These are phyloP conservation scores for Spondyliosoma cantharus DNA, from an alignment of 2,797 vertebrate species.

Conservation along the genomic window DNA sequence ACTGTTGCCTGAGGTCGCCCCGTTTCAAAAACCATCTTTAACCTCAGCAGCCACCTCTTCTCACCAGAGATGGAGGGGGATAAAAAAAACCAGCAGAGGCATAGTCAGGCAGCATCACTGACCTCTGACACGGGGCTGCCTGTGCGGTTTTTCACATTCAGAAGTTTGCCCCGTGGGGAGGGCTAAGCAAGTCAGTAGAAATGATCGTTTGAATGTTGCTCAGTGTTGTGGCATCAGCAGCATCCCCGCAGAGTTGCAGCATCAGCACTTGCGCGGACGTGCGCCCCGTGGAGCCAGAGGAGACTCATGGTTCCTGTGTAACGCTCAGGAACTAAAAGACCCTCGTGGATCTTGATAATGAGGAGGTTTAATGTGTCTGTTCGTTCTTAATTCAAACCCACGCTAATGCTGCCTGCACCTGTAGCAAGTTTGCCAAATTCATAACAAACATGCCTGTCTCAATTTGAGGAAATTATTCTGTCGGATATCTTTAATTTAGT, in stretches of 20 bases:
- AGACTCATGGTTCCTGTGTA: conserved; percentile 12
- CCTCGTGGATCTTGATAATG: not conserved
- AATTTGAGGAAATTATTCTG: not conserved
- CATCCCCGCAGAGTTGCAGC: conserved; percentile 55
- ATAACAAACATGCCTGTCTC: not conserved
- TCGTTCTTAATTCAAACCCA: not conserved
- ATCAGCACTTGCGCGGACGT: conserved; percentile 50
- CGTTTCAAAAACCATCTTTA: conserved; percentile 26
- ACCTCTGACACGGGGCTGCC: conserved; percentile 26
- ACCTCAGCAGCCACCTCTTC: not conserved
- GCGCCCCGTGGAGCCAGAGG: conserved; percentile 15
- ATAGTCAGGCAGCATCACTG: conserved; percentile 17
- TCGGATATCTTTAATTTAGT: not conserved
- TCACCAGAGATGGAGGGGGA: conserved; percentile 5
- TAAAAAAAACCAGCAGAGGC: not conserved
- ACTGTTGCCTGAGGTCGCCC: conserved; percentile 1
- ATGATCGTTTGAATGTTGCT: conserved; percentile 19
- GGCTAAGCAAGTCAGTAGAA: conserved; percentile 21
- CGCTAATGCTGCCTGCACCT: not conserved
- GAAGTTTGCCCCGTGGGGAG: conserved; percentile 3
- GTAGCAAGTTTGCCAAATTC: conserved; percentile 20
- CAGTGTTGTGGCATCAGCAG: conserved; percentile 41
- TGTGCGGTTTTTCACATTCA: conserved; percentile 20
- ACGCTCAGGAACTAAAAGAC: conserved; percentile 26
- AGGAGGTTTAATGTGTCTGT: not conserved